Evolutionary conservation across 2,888 invertebrate genomes (phyloP), one percentile per base, ranked within the genome.

Genomic region (Spodoptera littoralis): DNA sequence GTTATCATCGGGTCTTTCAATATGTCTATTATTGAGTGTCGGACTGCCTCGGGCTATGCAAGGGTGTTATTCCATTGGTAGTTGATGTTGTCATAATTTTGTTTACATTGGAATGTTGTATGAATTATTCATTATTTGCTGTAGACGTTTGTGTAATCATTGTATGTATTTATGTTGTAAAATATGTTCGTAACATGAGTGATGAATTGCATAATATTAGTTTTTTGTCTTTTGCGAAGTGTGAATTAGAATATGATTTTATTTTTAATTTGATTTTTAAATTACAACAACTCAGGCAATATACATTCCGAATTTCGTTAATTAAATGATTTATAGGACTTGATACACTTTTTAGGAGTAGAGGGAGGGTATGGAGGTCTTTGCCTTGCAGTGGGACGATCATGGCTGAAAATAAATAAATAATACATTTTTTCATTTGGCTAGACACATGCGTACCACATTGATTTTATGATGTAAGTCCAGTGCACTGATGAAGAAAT

Each of bases 21-120:
- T 88, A 84, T 83, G 84, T 87, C 84, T 84, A 87, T 87, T 88
- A 90, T 87, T 62, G 66, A 73, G 83, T 84, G 84, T 83, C 81
- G 82, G 81, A 73, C 79, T 75, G 88, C 90, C 85, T 59, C 75
- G 61, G 84, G 90, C 88, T 56, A 73, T 73, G 65, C 75, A 81
- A 85, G 86, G 84, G 84, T 86, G 85, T 85, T 84, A 87, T 88
- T 90, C 82, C 70, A 76, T 69, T 70, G 72, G 75, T 72, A 77
- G 77, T 79, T 60, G 70, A 74, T 75, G 79, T 79, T 79, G 78
- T 84, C 79, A 82, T 84, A 84, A 84, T 85, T 85, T 88, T 87
- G 84, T 88, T 87, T 86, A 84, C 84, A 83, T 84, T 84, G 82
- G 81, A 84, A 85, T 86, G 82, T 61, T 65, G 71, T 59, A 77